Base-by-base conservation (phyloP, 2,888 invertebrate genomes). In the Amaurobius ferox region DNA sequence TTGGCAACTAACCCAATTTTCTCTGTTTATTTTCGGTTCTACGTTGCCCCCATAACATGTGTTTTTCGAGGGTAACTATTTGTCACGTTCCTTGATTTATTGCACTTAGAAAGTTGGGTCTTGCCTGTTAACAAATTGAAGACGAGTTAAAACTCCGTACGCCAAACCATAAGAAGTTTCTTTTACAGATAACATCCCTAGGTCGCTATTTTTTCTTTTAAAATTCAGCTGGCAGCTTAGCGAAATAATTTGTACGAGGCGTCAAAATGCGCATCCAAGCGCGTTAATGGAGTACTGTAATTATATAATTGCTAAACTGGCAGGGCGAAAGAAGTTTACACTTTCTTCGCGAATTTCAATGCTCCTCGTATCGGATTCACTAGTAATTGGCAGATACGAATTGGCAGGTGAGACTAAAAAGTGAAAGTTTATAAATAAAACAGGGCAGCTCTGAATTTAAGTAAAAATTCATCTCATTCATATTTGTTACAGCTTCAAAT, bases 121-220 rank as follows among this genome's bases (percentile, higher is more conserved):
- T 68, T 40, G 70, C 74, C 81, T 74, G 81, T 81, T 81, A 81
- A 81, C 81, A 81, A 81, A 81, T 81, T 81, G 81, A 81, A 81
- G 81, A 81, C 70, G 74, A 81, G 81, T 81, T 81, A 81, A 81
- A 74, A 64, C 74, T 74, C 81, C 62, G 30, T 62, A 70, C 48
- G 68, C 74, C 68, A 76, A 81, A 81, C 74, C 62, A 74, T 81
- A 70, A 68, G 40, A 40, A 76, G 76, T 23, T 78, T 68, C 80
- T 73, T 79, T 79, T 64, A 80, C 40, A 44, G 67, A 73, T 67
- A 29, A 40, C 55, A 67, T 19, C 19, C 35, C 2, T 44, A 44
- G 44, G 35, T 35, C 35, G 35, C 40, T n/a, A 19, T 68, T 39
- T 35, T 39, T 44, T 70, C 64, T 44, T 62, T 71, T 66, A 29